phyloP scores from a whole-genome alignment of 2,113 vertebrate genomes.

The Ailuropoda melanoleuca region DNA sequence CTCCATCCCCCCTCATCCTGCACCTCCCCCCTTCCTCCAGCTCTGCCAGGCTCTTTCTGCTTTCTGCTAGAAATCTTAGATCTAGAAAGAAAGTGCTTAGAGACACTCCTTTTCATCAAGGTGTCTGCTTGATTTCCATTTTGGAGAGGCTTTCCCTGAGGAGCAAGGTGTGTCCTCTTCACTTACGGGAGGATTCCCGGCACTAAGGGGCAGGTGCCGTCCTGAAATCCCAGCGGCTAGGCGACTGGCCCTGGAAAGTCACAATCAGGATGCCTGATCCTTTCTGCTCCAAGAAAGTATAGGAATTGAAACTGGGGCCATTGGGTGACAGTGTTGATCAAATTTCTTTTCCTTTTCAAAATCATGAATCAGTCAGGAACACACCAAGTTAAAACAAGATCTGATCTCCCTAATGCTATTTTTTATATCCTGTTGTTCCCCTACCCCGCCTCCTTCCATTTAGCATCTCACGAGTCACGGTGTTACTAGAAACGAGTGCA shows the following conservation, averaged over 20 bases:
- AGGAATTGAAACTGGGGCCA: conserved; percentile 61
- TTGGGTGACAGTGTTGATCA: conserved; percentile 64
- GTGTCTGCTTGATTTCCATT: neutral
- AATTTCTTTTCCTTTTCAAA: conserved; percentile 64
- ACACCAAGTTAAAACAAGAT: conserved; percentile 74
- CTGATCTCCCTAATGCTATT: conserved; percentile 74
- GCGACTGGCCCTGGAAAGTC: neutral
- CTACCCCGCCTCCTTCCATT: conserved; percentile 69
- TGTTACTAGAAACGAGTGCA: conserved; percentile 66
- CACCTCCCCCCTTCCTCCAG: neutral
- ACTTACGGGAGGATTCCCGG: neutral
- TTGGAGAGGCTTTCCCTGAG: neutral
- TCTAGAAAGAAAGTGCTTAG: neutral
- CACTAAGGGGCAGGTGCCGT: neutral
- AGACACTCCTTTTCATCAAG: neutral
- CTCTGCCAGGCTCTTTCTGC: neutral
- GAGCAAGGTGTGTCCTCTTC: neutral
- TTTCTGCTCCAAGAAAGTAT: conserved; percentile 39
- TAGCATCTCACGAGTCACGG: conserved; percentile 77
- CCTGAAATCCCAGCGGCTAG: neutral
- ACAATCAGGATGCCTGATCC: neutral
- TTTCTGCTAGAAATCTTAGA: conserved; percentile 8
- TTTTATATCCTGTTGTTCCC: conserved; percentile 76
- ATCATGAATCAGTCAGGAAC: conserved; percentile 75
- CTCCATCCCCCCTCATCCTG: neutral